Evolutionary conservation across 1,140 invertebrate genomes (phyloP), one percentile per base, ranked within the genome.

Genomic region (Parasteatoda tepidariorum): DNA sequence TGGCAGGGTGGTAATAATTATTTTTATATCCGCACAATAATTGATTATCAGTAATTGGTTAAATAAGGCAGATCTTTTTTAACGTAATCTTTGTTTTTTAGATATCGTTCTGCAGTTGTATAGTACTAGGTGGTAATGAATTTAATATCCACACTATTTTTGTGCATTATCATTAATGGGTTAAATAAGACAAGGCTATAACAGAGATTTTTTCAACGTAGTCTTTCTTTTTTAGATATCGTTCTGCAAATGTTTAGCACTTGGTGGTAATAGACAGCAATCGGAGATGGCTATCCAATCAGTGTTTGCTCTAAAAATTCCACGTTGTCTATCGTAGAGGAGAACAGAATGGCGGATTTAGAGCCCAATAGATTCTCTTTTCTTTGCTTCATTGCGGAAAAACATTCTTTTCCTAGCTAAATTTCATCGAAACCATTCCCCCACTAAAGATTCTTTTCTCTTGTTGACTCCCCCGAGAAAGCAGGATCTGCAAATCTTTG

Each of bases 271-370:
- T 74, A 64, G 74, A 59, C 61, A 48, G 74, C 55, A 64, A 78
- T 78, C 24, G n/a, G 24, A 78, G 74, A 78, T 78, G 26, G 61
- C 41, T 33, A 66, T 78, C 74, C 74, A 78, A 78, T 78, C 74
- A 78, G 34, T 54, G 74, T 66, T 78, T 78, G 74, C 18, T 78
- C 61, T 78, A 26, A 64, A 76, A 76, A 73, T 73, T 73, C 55
- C 34, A 28, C 71, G 30, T 31, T 61, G 24, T 24, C 33, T 33
- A 9, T 59, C 30, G 22, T 38, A 74, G 26, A 7, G n/a, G 34
- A 11, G 71, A 61, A 24, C 71, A 13, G 38, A 74, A 30, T 74
- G 55, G 30, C 18, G 22, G 30, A 61, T 61, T 30, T 74, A 34
- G 55, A 61, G 7, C 9, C 22, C 41, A 48, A 70, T 48, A 70